Evolutionary conservation across 2,797 vertebrate species (phyloP).

Genomic region (Notolepis coatsorum): DNA sequence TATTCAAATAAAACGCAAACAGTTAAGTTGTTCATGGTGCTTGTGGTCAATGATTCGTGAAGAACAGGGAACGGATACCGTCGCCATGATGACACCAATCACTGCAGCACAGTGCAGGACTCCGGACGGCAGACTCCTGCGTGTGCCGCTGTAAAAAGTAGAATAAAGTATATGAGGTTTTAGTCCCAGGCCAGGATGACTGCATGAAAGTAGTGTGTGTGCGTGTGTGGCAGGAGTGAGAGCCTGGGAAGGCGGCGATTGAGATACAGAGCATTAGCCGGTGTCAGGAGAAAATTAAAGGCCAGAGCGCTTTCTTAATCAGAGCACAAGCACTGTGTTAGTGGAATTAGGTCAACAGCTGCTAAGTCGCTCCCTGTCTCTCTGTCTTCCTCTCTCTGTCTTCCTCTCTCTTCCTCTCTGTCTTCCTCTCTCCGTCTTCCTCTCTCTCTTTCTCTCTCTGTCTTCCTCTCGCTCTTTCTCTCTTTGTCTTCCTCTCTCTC

Average conservation of each 20-base stretch:
- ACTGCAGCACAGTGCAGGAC: too few relatives aligned
- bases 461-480: too few relatives aligned
- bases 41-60: too few relatives aligned
- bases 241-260: slow-evolving; percentile 75
- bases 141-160: too few relatives aligned
- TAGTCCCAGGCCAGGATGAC: slow-evolving; percentile 4
- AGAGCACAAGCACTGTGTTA: slow-evolving; percentile 97
- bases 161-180: too few relatives aligned
- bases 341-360: slow-evolving; percentile 98
- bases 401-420: neutral
- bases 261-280: slow-evolving; percentile 94
- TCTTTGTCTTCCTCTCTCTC: too few relatives aligned
- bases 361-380: slow-evolving; percentile 82
- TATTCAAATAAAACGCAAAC: too few relatives aligned
- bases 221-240: slow-evolving; percentile 34
- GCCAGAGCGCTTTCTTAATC: slow-evolving; percentile 98
- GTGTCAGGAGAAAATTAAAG: slow-evolving; percentile 97
- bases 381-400: slow-evolving; percentile 42
- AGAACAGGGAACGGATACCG: too few relatives aligned
- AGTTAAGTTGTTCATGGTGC: too few relatives aligned
- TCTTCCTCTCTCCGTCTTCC: slow-evolving; percentile 46
- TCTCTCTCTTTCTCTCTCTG: slow-evolving; percentile 7
- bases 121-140: too few relatives aligned
- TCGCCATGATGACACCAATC: too few relatives aligned
- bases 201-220: slow-evolving; percentile 35